Evolutionary conservation across 2,797 vertebrate genomes (phyloP).

Genomic region (Pangasius macronema): DNA sequence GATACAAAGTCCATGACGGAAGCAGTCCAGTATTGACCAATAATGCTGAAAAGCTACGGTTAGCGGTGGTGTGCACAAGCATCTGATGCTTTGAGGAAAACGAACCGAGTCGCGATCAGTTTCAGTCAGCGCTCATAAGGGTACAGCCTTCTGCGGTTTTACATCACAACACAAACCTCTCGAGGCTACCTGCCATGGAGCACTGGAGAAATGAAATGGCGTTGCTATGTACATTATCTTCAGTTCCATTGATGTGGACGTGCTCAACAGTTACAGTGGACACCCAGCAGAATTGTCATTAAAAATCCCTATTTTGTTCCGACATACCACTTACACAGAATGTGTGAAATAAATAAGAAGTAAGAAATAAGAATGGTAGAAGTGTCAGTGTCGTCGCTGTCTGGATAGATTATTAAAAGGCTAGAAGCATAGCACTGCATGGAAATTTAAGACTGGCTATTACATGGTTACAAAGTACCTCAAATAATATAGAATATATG

Average conservation of each 20-base stretch:
- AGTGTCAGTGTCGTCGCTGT: conserved; percentile 53
- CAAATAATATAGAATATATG: conserved; percentile 5
- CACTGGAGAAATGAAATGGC: conserved; percentile 73
- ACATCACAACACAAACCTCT: conserved; percentile 67
- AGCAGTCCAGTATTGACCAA: conserved; percentile 73
- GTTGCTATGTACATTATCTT: conserved; percentile 76
- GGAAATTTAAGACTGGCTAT: conserved; percentile 37
- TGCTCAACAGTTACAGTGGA: conserved; percentile 76
- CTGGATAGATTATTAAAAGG: conserved; percentile 44
- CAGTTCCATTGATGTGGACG: conserved; percentile 73
- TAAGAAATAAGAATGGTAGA: conserved; percentile 62
- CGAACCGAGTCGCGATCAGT: conserved; percentile 59
- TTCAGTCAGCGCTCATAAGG: conserved; percentile 69
- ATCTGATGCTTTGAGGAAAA: conserved; percentile 73
- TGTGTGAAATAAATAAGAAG: conserved; percentile 67
- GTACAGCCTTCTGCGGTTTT: conserved; percentile 57
- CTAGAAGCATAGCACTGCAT: conserved; percentile 49
- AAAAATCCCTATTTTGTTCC: conserved; percentile 65
- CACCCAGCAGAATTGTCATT: conserved; percentile 71
- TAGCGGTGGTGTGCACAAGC: conserved; percentile 76
- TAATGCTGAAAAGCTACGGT: conserved; percentile 74
- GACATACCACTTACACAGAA: conserved; percentile 72
- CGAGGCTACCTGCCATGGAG: conserved; percentile 72
- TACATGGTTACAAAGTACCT: conserved; percentile 23
- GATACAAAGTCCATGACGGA: conserved; percentile 75